Conservation (phyloP, 35 echinoderm and acorn worm genomes). For the Ophiothrix spiculata region DNA sequence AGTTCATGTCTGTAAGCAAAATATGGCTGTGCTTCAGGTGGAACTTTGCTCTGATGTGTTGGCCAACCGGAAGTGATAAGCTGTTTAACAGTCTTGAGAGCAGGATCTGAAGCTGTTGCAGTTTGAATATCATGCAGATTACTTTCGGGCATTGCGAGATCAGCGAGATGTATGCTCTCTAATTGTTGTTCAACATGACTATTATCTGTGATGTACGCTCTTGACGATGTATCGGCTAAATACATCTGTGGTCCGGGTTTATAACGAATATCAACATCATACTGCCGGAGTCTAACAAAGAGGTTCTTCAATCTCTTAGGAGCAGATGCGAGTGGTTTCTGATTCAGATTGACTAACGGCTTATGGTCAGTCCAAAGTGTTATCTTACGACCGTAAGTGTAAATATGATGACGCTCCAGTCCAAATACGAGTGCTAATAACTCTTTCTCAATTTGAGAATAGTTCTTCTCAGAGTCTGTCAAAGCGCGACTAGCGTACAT, state of each 20-base stretch:
- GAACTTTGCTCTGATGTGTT: neutral
- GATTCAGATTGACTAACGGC: conserved; percentile 17
- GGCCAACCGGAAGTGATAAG: conserved; percentile 25
- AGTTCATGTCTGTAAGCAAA: conserved; percentile 37
- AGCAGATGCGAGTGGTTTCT: conserved; percentile 36
- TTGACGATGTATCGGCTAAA: conserved; percentile 27
- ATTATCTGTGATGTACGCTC: conserved; percentile 12
- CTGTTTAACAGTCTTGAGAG: conserved; percentile 33
- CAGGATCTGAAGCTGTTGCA: conserved; percentile 13
- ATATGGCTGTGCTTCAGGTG: conserved; percentile 26
- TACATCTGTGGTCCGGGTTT: conserved; percentile 22
- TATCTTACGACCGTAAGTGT: conserved; percentile 44
- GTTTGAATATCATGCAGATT: conserved; percentile 24
- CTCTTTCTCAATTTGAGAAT: conserved; percentile 68
- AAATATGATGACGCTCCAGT: conserved; percentile 55
- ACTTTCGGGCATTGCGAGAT: too few species aligned
- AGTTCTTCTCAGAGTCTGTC: conserved; percentile 34
- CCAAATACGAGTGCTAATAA: conserved; percentile 53
- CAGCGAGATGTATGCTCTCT: conserved; percentile 49
- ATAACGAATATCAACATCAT: conserved; percentile 32
- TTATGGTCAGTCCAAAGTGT: conserved; percentile 52
- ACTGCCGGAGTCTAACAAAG: neutral
- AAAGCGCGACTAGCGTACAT: conserved; percentile 36
- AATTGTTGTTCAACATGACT: conserved; percentile 34
- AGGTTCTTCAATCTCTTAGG: conserved; percentile 23